These are phyloP conservation scores for Indicator indicator DNA, from an alignment of 2,113 vertebrate species.

Conservation along the genomic window DNA sequence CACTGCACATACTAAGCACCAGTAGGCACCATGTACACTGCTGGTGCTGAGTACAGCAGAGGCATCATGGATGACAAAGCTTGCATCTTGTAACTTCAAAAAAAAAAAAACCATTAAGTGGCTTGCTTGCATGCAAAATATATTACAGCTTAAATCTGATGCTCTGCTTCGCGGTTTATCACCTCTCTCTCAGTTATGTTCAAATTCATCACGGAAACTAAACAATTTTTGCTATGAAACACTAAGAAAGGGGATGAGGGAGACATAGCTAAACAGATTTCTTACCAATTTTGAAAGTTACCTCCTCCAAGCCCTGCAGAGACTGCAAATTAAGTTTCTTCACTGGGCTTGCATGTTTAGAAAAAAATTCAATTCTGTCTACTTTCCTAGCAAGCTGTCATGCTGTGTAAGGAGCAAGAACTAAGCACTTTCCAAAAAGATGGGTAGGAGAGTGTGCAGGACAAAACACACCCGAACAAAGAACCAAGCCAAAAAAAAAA, in stretches of 20 bases:
- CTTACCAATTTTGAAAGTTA: neutral
- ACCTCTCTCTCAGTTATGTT: neutral
- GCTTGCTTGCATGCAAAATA: neutral
- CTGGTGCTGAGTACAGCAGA: neutral
- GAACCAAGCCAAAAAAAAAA: neutral
- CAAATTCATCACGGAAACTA: neutral
- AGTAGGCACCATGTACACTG: fast-evolving
- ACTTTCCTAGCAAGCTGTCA: neutral
- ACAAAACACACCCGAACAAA: neutral
- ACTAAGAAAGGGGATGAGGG: neutral
- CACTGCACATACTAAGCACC: fast-evolving
- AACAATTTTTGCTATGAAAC: neutral
- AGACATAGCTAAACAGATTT: neutral
- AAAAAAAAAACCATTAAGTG: no score
- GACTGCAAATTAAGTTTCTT: neutral
- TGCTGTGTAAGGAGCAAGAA: neutral
- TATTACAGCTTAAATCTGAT: neutral
- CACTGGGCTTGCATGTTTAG: neutral
- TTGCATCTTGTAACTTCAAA: neutral
- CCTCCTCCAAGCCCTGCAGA: neutral
- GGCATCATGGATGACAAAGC: neutral
- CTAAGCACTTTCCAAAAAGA: neutral
- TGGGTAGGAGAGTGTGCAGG: neutral
- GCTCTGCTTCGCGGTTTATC: fast-evolving
- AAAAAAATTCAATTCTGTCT: neutral